phyloP scores from a whole-genome alignment of 2,113 vertebrate species.

The Eonycteris spelaea region DNA sequence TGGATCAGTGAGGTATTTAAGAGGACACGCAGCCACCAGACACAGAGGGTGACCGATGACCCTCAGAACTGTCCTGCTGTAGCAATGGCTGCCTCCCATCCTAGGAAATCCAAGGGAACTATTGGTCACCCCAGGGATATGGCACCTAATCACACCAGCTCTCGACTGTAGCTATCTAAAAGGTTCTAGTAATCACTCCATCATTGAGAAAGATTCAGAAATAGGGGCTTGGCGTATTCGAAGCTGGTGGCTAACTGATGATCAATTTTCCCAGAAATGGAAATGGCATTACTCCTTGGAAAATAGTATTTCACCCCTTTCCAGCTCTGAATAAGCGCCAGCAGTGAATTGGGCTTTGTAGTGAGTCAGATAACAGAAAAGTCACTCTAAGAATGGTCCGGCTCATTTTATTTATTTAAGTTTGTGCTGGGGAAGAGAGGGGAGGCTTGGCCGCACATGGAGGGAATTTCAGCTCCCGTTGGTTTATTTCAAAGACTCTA shows the following conservation, averaged over 20 bases:
- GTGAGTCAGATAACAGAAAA: not conserved
- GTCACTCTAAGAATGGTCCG: not conserved
- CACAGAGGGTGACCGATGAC: not conserved
- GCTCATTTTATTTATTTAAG: not conserved
- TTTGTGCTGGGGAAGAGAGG: not conserved
- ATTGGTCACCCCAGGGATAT: not conserved
- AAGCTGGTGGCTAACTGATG: not conserved
- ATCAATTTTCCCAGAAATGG: not conserved
- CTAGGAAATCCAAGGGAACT: no score
- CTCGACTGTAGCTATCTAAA: fast-evolving
- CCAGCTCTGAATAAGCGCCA: not conserved
- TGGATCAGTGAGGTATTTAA: no score
- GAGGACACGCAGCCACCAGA: not conserved
- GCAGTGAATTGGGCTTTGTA: not conserved
- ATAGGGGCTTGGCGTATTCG: not conserved
- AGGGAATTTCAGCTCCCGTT: not conserved
- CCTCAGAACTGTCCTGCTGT: not conserved
- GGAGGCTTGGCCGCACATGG: fast-evolving
- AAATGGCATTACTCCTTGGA: not conserved
- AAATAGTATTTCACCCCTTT: not conserved
- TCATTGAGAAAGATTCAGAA: not conserved
- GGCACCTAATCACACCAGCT: fast-evolving
- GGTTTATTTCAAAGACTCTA: not conserved
- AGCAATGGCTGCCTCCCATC: fast-evolving
- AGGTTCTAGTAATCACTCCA: fast-evolving